Evolutionary conservation across 2,888 invertebrate species (phyloP).

Genomic region (Scelioninae gen. 1): DNA sequence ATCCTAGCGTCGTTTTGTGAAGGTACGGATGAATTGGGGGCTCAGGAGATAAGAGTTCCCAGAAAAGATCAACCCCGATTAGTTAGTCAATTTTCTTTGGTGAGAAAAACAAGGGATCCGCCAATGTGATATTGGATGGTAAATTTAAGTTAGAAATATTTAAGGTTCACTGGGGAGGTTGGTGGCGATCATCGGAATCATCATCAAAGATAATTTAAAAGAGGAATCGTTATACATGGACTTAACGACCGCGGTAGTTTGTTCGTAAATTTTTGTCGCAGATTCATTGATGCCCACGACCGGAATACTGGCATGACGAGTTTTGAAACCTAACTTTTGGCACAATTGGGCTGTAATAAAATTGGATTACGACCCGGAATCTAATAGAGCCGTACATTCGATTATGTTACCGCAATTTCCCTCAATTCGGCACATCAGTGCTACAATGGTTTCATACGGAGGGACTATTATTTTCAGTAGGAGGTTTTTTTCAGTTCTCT

Average conservation of each 20-base stretch:
- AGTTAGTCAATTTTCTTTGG: conserved; percentile 26
- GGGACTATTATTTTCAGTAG: no score
- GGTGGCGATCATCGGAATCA: not conserved
- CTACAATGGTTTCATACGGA: no score
- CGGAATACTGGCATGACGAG: not conserved
- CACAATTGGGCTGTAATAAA: conserved; percentile 7
- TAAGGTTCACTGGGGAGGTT: not conserved
- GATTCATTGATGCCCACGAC: conserved; percentile 6
- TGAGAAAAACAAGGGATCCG: conserved; percentile 39
- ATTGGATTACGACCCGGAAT: no score
- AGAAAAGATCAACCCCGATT: conserved; percentile 22
- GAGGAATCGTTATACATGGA: not conserved
- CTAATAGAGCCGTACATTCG: no score
- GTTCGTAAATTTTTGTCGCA: not conserved
- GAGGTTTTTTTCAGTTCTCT: no score
- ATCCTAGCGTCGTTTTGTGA: conserved; percentile 23
- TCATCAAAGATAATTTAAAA: not conserved
- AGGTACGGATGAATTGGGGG: conserved; percentile 2
- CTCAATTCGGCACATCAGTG: no score
- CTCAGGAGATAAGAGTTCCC: conserved; percentile 19
- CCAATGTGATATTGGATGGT: conserved; percentile 35
- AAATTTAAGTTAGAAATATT: not conserved
- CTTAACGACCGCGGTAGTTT: conserved; percentile 1
- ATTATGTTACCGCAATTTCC: no score
- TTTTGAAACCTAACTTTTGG: conserved; percentile 4